Evolutionary conservation across 1,140 invertebrate species (phyloP), one percentile per base, ranked within the genome.

Genomic region (Zaprionus africanus): DNA sequence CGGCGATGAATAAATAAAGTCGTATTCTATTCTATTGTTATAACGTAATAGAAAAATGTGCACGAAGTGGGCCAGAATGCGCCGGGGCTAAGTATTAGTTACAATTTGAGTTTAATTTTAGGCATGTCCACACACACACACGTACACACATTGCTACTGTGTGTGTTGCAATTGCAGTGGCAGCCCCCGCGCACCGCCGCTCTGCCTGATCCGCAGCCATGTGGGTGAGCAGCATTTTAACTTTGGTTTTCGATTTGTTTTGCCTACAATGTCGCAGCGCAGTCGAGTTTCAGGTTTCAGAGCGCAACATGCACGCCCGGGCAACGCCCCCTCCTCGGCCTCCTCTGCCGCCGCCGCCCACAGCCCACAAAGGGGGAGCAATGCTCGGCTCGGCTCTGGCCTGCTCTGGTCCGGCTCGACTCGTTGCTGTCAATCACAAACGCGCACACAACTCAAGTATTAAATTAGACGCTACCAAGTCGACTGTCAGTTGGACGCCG

Each of bases 191-290:
- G 6, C 1, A 1, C 7, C 11, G 31, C 9, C 31, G 9, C 31
- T 3, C 31, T 11, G 31, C 31, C 31, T 70, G 63, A 82, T 80
- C 83, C 83, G 83, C 82, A 82, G 70, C 66, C 81, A 87, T 83
- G 84, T 83, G 79, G 84, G 84, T 84, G 84, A 88, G 84, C 84
- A 81, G 78, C 84, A 88, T 88, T 88, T 88, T 88, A 88, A 84
- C 85, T 88, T 90, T 90, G 85, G 85, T 90, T 90, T 90, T 90
- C 76, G 72, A 90, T 90, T 90, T 90, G 76, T 82, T 69, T 57
- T 56, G 26, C 68, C 34, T 54, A 38, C 67, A 62, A 62, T 38
- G 49, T 70, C 49, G 67, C 46, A 24, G 54, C 68, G 64, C 38
- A 54, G 57, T 57, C 74, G 64, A 68, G 63, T 84, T 78, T 90